Evolutionary conservation across 2,888 invertebrate species (phyloP).

Genomic region (Thera britannica): DNA sequence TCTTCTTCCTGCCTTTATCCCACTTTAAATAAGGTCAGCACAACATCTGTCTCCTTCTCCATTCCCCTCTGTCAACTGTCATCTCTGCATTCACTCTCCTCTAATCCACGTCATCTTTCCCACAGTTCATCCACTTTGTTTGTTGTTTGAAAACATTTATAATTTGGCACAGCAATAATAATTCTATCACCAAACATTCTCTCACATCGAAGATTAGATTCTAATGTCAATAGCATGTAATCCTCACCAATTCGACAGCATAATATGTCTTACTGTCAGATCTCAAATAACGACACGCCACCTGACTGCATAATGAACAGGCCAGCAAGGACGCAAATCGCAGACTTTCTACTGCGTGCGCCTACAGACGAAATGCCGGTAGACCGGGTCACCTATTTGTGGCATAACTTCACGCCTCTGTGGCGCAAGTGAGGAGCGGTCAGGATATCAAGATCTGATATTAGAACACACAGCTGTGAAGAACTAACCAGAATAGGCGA

Average conservation of each 20-base stretch:
- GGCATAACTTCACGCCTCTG: constrained; percentile 41
- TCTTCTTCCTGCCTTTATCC: too few species aligned
- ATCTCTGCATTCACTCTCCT: too few species aligned
- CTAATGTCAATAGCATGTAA: constrained; percentile 8
- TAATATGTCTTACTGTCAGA: constrained; percentile 42
- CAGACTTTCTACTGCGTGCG: constrained; percentile 72
- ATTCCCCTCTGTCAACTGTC: too few species aligned
- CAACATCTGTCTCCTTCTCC: too few species aligned
- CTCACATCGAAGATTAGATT: constrained; percentile 5
- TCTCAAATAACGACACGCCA: constrained; percentile 36
- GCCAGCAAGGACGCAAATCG: constrained; percentile 65
- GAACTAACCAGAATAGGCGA: neutral
- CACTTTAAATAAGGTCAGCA: neutral
- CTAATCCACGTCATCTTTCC: too few species aligned
- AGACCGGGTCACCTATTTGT: constrained; percentile 73
- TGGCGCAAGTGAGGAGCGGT: constrained; percentile 49
- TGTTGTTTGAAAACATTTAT: neutral
- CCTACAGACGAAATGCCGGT: constrained; percentile 63
- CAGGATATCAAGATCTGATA: constrained; percentile 14
- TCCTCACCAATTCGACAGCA: constrained; percentile 19
- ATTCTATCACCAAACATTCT: neutral
- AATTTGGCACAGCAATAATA: neutral
- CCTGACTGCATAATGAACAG: constrained; percentile 38
- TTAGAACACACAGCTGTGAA: neutral
- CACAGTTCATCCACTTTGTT: too few species aligned